These are phyloP conservation scores for Chascanopsetta lugubris DNA, from an alignment of 2,113 vertebrate genomes.

Conservation along the genomic window DNA sequence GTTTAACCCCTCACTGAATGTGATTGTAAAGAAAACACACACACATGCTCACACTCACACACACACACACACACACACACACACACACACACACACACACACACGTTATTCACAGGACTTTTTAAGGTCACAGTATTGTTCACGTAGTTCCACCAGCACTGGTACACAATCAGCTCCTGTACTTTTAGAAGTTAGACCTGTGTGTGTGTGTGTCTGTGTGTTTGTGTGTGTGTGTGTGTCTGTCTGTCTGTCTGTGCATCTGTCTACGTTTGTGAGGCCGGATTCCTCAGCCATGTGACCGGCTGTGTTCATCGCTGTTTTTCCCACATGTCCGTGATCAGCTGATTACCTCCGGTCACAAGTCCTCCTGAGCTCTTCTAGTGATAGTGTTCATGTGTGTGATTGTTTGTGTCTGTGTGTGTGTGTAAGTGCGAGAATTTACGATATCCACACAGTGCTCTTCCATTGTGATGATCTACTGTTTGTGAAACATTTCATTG, in stretches of 20 bases:
- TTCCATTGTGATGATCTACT: conserved; percentile 12
- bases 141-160: background rate
- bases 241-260: background rate
- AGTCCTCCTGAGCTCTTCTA: conserved; percentile 28
- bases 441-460: conserved; percentile 1
- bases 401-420: conserved; percentile 7
- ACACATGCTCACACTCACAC: background rate
- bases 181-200: background rate
- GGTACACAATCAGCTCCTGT: background rate
- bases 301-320: conserved; percentile 54
- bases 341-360: conserved; percentile 61
- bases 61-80: background rate
- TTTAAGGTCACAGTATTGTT: background rate
- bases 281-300: conserved; percentile 72
- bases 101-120: too few relatives aligned
- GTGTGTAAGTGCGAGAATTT: conserved; percentile 1
- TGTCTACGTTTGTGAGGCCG: conserved; percentile 2
- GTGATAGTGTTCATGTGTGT: conserved; percentile 9
- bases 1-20: background rate
- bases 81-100: background rate
- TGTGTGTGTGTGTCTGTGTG: background rate
- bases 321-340: conserved; percentile 68
- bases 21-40: conserved; percentile 3
- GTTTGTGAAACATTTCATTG: conserved; percentile 13
- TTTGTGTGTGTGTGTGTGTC: background rate